Percentiles rank a stretch among this genome's conserved stretches.
These are phyloP conservation scores for Psilopsiagon aurifrons DNA, from an alignment of 2,113 vertebrate species.

Conservation along the genomic window DNA sequence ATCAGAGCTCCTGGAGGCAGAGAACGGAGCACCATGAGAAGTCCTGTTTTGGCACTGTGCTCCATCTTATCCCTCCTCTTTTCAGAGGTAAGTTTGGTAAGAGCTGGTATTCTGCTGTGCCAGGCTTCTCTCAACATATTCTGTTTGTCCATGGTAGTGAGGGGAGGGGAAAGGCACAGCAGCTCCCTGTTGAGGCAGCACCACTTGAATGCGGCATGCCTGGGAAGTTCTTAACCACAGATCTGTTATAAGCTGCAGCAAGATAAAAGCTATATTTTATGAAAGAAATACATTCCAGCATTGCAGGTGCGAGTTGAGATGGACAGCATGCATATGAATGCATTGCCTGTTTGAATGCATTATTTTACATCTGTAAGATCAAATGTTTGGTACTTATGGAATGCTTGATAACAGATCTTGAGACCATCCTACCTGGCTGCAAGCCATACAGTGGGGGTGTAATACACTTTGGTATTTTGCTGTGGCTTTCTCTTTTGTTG, in stretches of 20 bases:
- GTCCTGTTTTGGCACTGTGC: not conserved
- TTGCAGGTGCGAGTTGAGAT: not conserved
- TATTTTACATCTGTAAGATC: not conserved
- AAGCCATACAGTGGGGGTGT: not conserved
- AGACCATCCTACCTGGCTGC: not conserved
- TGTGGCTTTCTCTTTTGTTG: not conserved
- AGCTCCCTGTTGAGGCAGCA: not conserved
- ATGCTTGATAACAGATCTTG: not conserved
- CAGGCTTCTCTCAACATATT: not conserved
- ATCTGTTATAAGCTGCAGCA: not conserved
- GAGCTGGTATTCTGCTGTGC: not conserved
- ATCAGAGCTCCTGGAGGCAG: not conserved
- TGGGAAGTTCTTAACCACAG: not conserved
- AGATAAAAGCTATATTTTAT: constrained; percentile 20
- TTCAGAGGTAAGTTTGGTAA: not conserved
- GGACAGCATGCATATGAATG: not conserved
- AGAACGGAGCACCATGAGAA: not conserved
- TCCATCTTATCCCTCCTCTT: not conserved
- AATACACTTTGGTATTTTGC: not conserved
- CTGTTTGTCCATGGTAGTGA: rapidly evolving
- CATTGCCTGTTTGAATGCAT: not conserved
- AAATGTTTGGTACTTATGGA: not conserved
- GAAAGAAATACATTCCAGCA: not conserved
- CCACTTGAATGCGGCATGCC: not conserved
- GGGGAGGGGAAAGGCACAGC: not conserved